Base-by-base conservation (phyloP, 2,888 invertebrate species). In the Poecilus cupreus region DNA sequence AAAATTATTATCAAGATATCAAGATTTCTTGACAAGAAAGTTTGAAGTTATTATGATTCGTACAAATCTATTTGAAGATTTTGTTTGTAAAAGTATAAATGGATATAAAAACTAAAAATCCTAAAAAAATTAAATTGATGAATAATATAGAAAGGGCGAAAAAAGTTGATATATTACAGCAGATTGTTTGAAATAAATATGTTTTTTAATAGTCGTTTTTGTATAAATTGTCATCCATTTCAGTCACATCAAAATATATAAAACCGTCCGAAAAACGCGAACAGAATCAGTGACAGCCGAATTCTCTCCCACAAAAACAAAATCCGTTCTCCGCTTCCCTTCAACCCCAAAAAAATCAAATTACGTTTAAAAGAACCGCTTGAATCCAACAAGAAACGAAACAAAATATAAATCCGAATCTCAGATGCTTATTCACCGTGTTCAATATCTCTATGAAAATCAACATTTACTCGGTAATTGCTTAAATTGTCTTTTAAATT, bases 401-500 rank as follows among this genome's bases (percentile, higher is more conserved):
- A 57, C 57, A 18, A 57, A 57, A 57, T 57, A 24, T 18, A 49
- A 49, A 16, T 22, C 57, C 11, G 10, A 0, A 46, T 11, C 6
- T 8, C 46, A 10, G n/a, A 60, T 5, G n/a, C 22, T 54, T 54
- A 54, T 54, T 54, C 22, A 54, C 10, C n/a, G 16, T 26, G 10
- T 60, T 60, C 32, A 68, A 68, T 26, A 32, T 68, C 10, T 26
- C 26, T 68, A 43, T 75, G 26, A 26, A 75, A 51, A 24, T 75
- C 6, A 75, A 75, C 54, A 51, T 75, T 51, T 11, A 26, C 24
- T 1, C 51, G 16, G 51, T 49, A 75, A 75, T 77, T 77, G 77
- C 26, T 37, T 18, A 77, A 77, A 77, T 77, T 54, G 57, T 37
- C 39, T 60, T 57, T 37, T 1, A 74, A 49, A 74, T 74, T 74